These are phyloP conservation scores for Xestia ashworthii DNA, from an alignment of 2,888 invertebrate species.

Conservation along the genomic window DNA sequence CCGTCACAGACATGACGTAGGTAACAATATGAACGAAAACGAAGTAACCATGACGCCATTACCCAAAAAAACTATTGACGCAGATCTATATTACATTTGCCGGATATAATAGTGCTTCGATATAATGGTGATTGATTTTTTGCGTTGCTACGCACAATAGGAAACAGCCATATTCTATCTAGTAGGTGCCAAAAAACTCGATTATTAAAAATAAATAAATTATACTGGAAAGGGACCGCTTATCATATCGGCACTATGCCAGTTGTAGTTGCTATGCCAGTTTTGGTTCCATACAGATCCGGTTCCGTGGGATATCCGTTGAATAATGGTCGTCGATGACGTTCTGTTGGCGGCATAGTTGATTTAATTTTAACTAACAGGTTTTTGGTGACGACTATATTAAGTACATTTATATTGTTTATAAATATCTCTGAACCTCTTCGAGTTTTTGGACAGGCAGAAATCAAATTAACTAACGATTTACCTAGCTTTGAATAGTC, in stretches of 20 bases:
- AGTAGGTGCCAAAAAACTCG: neutral
- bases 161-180: neutral
- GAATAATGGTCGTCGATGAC: neutral
- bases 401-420: neutral
- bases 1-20: conserved; percentile 49
- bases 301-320: conserved; percentile 32
- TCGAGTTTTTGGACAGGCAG: neutral
- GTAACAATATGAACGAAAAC: conserved; percentile 12
- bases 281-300: conserved; percentile 5
- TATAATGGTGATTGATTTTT: conserved; percentile 14
- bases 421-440: neutral
- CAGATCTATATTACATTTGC: conserved; percentile 4
- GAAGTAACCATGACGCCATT: conserved; percentile 43
- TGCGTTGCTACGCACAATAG: neutral
- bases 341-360: neutral
- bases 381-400: neutral
- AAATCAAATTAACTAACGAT: neutral
- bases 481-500: too few species aligned
- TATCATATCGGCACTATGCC: too few species aligned
- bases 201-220: neutral
- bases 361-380: neutral
- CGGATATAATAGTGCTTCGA: conserved; percentile 1
- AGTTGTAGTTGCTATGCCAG: neutral
- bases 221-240: neutral
- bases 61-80: conserved; percentile 49